phyloP scores from a whole-genome alignment of 2,113 vertebrate genomes.

The Australoheros scitulus region DNA sequence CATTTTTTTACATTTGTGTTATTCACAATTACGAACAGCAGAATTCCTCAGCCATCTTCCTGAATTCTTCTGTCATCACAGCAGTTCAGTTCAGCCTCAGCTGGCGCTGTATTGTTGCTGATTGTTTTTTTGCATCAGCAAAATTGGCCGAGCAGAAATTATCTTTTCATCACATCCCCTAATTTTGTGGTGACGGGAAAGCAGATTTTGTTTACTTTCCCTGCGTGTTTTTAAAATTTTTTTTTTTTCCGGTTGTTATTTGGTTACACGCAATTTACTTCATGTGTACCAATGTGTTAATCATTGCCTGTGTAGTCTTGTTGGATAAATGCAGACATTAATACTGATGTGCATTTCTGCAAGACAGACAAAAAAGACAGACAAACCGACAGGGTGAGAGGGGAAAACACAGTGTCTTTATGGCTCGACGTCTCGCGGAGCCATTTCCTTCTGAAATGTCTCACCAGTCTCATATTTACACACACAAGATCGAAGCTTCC shows the following conservation, averaged over 20 bases:
- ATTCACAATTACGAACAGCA: constrained; percentile 1
- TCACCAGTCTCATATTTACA: constrained; percentile 69
- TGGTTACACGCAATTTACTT: background rate
- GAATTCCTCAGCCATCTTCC: background rate
- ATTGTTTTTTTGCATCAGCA: constrained; percentile 7
- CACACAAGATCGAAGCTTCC: constrained; percentile 30
- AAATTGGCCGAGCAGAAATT: constrained; percentile 29
- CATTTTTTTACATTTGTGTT: constrained; percentile 13
- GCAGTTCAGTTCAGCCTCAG: constrained; percentile 30
- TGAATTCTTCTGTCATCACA: background rate
- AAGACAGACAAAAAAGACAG: constrained; percentile 65
- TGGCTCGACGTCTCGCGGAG: constrained; percentile 51
- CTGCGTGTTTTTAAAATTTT: background rate
- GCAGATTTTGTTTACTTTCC: constrained; percentile 3
- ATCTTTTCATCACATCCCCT: constrained; percentile 12
- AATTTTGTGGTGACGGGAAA: constrained; percentile 32
- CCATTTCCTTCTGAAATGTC: constrained; percentile 51
- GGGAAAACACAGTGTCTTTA: constrained; percentile 67
- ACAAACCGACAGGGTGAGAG: constrained; percentile 36
- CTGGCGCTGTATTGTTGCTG: constrained; percentile 18
- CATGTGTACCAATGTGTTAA: constrained; percentile 14
- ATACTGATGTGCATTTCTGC: constrained; percentile 33
- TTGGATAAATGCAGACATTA: constrained; percentile 42
- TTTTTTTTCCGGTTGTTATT: background rate
- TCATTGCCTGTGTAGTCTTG: constrained; percentile 8